Base-by-base conservation (phyloP, 2,113 vertebrate genomes). In the Nothocercus julius region DNA sequence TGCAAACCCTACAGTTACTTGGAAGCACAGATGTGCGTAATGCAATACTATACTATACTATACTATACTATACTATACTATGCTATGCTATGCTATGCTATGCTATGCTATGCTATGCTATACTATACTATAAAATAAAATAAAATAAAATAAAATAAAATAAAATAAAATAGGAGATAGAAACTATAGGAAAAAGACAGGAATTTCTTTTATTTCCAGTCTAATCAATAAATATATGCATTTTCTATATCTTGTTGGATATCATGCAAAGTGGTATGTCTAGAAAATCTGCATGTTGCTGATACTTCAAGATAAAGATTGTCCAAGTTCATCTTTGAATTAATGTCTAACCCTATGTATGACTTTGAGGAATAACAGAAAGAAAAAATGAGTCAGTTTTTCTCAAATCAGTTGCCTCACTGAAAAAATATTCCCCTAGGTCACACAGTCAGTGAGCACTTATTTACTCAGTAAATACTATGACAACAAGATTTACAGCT, bases 391-490 rank as follows among this genome's bases (percentile, higher is more conserved):
- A 84, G 32, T 58, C 42, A 22, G 27, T 78, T 95, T 78, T 93
- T 83, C 90, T 85, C 51, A 78, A 86, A 86, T 27, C 14, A 72
- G 28, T 93, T 90, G 89, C 44, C 69, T 96, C 86, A 87, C 42
- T 27, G 38, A 38, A 25, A 94, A 93, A 94, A 93, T 72, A 96
- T 90, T 90, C 77, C 77, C 93, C 44, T 84, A 58, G 70, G 92
- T 92, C 91, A 92, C 61, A 79, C 40, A 78, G 30, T 42, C 45
- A 44, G 27, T 64, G 82, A 63, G 75, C 90, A 58, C 70, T 51
- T 90, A 87, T 90, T 95, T 94, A 84, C 86, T 89, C 81, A 82
- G 58, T 86, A 92, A 92, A 79, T 56, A 68, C 51, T 58, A 28
- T 69, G 91, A 89, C 77, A 86, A 61, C 34, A 63, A 92, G 81